A percentile compares a stretch with the other conserved stretches of the same genome.
Evolutionary conservation across 2,113 vertebrate species (phyloP).

Genomic region (Daboia siamensis): DNA sequence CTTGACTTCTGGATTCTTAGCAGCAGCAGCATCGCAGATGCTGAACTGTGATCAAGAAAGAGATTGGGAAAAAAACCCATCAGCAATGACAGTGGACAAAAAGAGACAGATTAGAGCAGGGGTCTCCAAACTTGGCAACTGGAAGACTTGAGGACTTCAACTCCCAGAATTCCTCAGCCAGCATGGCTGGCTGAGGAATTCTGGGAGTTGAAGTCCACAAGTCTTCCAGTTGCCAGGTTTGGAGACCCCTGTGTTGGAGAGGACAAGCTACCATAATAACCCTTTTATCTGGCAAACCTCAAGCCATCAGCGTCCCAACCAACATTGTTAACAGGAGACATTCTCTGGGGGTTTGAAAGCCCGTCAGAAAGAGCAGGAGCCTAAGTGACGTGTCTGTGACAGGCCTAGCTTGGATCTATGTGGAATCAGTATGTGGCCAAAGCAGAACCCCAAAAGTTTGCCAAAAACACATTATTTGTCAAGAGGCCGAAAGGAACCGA

Average conservation of each 20-base stretch:
- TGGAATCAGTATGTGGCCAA: not conserved
- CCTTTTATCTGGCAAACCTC: not conserved
- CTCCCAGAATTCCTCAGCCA: not conserved
- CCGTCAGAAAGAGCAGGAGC: not conserved
- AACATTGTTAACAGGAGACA: not conserved
- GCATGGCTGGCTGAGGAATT: not conserved
- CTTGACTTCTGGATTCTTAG: too few species aligned
- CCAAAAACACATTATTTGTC: not conserved
- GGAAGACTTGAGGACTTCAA: not conserved
- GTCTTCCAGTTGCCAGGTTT: not conserved
- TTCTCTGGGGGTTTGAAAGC: not conserved
- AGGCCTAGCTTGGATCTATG: not conserved
- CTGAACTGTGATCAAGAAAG: not conserved
- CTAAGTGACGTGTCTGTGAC: not conserved
- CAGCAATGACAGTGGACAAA: not conserved
- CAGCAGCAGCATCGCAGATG: not conserved
- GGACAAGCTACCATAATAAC: not conserved
- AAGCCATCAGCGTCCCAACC: not conserved
- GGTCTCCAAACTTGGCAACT: not conserved
- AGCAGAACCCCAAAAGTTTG: not conserved
- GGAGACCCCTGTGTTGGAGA: not conserved
- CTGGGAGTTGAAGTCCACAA: not conserved
- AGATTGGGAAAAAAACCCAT: not conserved
- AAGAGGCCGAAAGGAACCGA: not conserved
- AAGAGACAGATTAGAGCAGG: not conserved